Percentiles rank a stretch among this genome's conserved stretches.
Conservation (phyloP, 2,797 vertebrate species). For the Malurus splendens region DNA sequence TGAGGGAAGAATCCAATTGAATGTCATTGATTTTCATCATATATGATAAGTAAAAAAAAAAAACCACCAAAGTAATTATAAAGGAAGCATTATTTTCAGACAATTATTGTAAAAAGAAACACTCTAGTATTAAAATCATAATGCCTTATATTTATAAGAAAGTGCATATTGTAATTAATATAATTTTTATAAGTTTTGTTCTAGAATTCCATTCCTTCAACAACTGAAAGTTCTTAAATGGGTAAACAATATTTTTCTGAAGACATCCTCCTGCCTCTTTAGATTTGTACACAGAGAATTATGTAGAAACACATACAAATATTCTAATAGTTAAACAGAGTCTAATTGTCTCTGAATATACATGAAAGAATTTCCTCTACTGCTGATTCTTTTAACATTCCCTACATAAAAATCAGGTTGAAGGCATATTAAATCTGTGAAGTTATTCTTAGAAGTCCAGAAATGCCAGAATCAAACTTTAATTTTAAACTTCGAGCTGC, state of each 20-base stretch:
- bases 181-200: background rate
- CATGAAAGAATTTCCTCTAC: background rate
- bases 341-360: background rate
- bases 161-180: background rate
- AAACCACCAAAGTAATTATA: background rate
- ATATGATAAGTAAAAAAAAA: background rate
- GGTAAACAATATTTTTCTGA: background rate
- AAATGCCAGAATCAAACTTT: background rate
- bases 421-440: background rate
- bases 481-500: background rate
- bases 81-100: background rate
- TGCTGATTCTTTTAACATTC: background rate
- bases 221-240: background rate
- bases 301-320: background rate
- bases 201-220: background rate
- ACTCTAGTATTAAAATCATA: background rate
- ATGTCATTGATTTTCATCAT: conserved; percentile 2
- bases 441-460: background rate
- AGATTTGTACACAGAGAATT: background rate
- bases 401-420: background rate
- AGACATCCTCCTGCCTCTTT: background rate
- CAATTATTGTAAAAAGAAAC: background rate
- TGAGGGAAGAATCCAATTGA: background rate
- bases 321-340: background rate
- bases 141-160: background rate